Evolutionary conservation across 2,888 invertebrate genomes (phyloP), one percentile per base, ranked within the genome.

Genomic region (Dicyrtoma fusca): DNA sequence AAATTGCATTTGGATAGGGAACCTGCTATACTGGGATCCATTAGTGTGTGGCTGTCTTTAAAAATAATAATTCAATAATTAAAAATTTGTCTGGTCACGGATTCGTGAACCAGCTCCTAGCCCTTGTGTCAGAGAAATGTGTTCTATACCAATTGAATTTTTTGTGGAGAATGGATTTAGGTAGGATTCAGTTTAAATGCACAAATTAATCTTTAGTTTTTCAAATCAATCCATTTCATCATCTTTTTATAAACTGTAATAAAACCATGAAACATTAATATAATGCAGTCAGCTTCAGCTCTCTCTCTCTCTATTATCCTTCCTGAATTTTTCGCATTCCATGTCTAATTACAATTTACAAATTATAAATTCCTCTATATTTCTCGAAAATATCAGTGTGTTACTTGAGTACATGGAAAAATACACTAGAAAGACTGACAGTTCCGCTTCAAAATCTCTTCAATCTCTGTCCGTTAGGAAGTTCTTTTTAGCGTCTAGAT

Each of bases 21-120:
- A 49, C n/a, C n/a, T n/a, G n/a, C n/a, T n/a, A n/a, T n/a, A n/a
- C n/a, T n/a, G n/a, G n/a, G n/a, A n/a, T n/a, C n/a, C n/a, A n/a
- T n/a, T n/a, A n/a, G n/a, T n/a, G n/a, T n/a, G n/a, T n/a, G n/a
- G n/a, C n/a, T n/a, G n/a, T n/a, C n/a, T n/a, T n/a, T n/a, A n/a
- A n/a, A n/a, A n/a, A n/a, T n/a, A n/a, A n/a, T n/a, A 49, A 61
- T 42, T 42, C n/a, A n/a, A n/a, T 19, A n/a, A n/a, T 49, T 49
- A 1, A 3, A 61, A 25, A 61, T 42, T 25, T 61, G 26, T 61
- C 61, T 61, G 61, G 61, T 61, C 61, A 61, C 61, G 21, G 42
- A 10, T 5, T 21, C 3, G 6, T 61, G 61, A 34, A 42, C 61
- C 61, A 34, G 21, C 8, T 8, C 34, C 61, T 42, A 34, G 21